Base-by-base conservation (phyloP, 2,888 invertebrate species). In the Incurvaria masculella region DNA sequence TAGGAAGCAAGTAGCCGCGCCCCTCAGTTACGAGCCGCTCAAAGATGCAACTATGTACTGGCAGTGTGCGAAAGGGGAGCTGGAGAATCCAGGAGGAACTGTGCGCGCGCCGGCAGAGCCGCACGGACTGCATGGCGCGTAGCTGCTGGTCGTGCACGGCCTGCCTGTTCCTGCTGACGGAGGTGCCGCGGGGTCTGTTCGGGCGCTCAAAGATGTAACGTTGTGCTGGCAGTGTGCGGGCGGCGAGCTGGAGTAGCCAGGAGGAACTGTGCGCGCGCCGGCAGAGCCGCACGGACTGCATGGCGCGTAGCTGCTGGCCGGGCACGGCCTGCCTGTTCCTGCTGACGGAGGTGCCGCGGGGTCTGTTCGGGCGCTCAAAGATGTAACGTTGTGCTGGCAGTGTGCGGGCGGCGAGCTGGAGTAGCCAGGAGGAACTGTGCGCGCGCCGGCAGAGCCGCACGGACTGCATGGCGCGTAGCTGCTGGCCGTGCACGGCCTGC, bases 71-170 rank as follows among this genome's bases (percentile, higher is more conserved):
- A 75, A 61, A 69, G 2, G 78, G 76, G 53, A 76, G 76, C 55
- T 73, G 72, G 58, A 72, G 72, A 54, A 58, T 78, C 42, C 70
- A 75, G 1, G 76, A 76, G 2, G 76, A 75, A 51, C 53, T 68
- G 2, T 59, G 66, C 49, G 68, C 65, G 38, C 68, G 76, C 1
- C 64, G 78, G 10, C 59, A 72, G 2, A 74, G 72, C 47, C 67
- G 78, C 27, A 87, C 90, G 1, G 91, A 94, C 68, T 82, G 95
- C 38, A 95, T 94, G 0, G 95, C 94, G 0, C 84, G 87, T 53
- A 94, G 95, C 94, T 74, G 95, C 49, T 73, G 95, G 19, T n/a
- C n/a, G n/a, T 94, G 94, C 0, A 91, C 95, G 11, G 80, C 95
- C 20, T 79, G 94, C 8, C 79, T 95, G n/a, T 95, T 95, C 64